These are phyloP conservation scores for Orthosia cruda DNA, from an alignment of 2,888 invertebrate species.

Conservation along the genomic window DNA sequence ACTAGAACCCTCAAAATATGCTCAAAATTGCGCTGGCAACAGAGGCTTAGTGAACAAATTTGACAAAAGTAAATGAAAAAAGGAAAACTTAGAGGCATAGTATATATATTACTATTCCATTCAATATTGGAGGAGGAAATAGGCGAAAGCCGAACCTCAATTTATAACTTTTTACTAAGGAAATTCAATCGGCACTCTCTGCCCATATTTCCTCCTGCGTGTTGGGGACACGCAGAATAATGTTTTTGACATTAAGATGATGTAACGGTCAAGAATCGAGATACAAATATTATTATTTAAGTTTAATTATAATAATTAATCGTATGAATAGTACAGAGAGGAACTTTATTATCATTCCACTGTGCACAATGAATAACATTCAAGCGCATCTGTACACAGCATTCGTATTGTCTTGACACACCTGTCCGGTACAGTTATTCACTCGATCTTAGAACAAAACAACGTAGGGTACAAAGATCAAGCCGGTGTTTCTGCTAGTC, in stretches of 20 bases:
- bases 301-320: not conserved
- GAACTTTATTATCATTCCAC: constrained; percentile 24
- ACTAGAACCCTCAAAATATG: too few relatives aligned
- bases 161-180: too few relatives aligned
- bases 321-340: constrained; percentile 6
- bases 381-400: constrained; percentile 21
- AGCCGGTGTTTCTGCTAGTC: not conserved
- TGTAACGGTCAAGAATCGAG: not conserved
- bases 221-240: too few relatives aligned
- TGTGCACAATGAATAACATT: constrained; percentile 16
- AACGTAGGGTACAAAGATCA: not conserved
- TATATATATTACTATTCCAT: too few relatives aligned
- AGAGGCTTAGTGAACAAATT: too few relatives aligned
- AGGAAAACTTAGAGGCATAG: too few relatives aligned
- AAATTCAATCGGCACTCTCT: too few relatives aligned
- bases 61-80: too few relatives aligned
- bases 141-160: too few relatives aligned
- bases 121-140: too few relatives aligned
- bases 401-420: constrained; percentile 18
- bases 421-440: constrained; percentile 36
- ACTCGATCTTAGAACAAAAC: constrained; percentile 13
- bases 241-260: not conserved
- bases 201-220: too few relatives aligned
- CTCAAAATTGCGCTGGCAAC: too few relatives aligned
- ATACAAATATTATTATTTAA: constrained; percentile 1